Evolutionary conservation across 2,888 invertebrate species (phyloP).

Genomic region (Scaptodrosophila latifasciaeformis): DNA sequence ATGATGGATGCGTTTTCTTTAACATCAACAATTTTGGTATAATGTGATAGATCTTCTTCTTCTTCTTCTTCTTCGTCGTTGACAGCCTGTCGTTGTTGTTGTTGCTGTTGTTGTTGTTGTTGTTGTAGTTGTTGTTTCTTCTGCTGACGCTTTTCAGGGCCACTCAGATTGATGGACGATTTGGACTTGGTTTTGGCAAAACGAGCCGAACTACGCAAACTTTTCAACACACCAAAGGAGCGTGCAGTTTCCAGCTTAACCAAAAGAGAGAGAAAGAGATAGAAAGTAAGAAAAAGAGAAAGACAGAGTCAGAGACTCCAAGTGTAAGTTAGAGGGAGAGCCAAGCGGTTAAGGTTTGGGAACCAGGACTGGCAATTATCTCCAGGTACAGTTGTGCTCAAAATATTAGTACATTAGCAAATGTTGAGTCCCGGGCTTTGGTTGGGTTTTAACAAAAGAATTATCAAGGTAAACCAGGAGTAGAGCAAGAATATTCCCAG

Average conservation of each 20-base stretch:
- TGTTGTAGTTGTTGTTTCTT: conserved; percentile 34
- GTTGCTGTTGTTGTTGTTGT: conserved; percentile 13
- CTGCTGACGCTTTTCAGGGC: conserved; percentile 46
- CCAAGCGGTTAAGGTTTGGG: too few species aligned
- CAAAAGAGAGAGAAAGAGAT: background rate
- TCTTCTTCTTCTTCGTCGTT: conserved; percentile 12
- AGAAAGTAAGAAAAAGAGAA: background rate
- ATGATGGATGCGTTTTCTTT: conserved; percentile 24
- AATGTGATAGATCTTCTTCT: conserved; percentile 43
- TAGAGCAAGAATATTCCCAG: too few species aligned
- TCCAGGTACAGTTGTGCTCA: background rate
- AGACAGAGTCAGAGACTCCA: too few species aligned
- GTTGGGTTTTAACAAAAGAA: too few species aligned
- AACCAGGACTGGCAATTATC: background rate
- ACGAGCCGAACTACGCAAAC: conserved; percentile 52
- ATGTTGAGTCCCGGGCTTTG: background rate
- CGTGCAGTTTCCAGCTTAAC: conserved; percentile 56
- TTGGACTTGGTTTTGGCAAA: conserved; percentile 54
- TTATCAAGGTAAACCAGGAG: too few species aligned
- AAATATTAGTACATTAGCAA: background rate
- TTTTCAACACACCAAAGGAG: conserved; percentile 55
- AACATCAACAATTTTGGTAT: conserved; percentile 49
- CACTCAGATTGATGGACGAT: conserved; percentile 55
- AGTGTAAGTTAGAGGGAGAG: too few species aligned
- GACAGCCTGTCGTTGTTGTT: conserved; percentile 9